These are phyloP conservation scores for Heteromyza rotundicornis DNA, from an alignment of 2,888 invertebrate species.

Conservation along the genomic window DNA sequence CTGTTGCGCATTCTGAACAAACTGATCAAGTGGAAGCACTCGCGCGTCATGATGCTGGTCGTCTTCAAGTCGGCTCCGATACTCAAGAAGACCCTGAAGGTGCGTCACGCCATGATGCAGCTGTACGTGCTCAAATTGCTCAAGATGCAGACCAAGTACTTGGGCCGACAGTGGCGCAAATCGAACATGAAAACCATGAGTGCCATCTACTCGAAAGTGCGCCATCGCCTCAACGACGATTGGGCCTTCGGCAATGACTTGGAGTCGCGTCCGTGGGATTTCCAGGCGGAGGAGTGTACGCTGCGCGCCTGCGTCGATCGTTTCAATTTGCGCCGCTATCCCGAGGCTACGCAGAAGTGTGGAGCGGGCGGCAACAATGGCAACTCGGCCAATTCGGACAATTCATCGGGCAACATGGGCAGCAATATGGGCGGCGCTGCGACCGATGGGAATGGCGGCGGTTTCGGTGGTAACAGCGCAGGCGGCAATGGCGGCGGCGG, in stretches of 20 bases:
- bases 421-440: constrained; percentile 36
- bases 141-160: constrained; percentile 99
- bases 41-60: constrained; percentile 99
- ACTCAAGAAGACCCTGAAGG: constrained; percentile 93
- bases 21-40: constrained; percentile 99
- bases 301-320: constrained; percentile 92
- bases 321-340: constrained; percentile 93
- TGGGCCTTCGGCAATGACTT: constrained; percentile 99
- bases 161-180: constrained; percentile 98
- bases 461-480: constrained; percentile 33
- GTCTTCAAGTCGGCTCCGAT: constrained; percentile 99
- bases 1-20: constrained; percentile 95
- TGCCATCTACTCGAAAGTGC: constrained; percentile 96
- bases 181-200: constrained; percentile 99
- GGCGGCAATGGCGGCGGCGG: constrained; percentile 31
- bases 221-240: constrained; percentile 96
- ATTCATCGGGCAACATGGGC: constrained; percentile 45
- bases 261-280: constrained; percentile 98
- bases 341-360: constrained; percentile 63
- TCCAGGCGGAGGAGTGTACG: constrained; percentile 96
- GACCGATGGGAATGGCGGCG: constrained; percentile 45
- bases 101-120: constrained; percentile 95
- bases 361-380: constrained; percentile 43
- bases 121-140: constrained; percentile 95
- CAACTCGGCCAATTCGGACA: constrained; percentile 54